Conservation (phyloP, 1,140 invertebrate species). For the Diploscapter pachys region DNA sequence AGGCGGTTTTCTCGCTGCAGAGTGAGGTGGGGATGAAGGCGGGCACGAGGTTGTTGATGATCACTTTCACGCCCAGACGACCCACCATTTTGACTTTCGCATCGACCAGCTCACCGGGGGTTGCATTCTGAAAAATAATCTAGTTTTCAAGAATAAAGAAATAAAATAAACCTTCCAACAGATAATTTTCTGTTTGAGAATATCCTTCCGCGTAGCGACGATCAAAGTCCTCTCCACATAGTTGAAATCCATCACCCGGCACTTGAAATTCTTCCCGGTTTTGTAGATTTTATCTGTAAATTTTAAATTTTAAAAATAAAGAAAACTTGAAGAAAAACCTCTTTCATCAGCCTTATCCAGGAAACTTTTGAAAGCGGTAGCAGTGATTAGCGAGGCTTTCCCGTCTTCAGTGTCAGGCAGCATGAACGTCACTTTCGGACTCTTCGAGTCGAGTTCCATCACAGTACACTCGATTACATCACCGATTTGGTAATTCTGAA, state of each 20-base stretch:
- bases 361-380: slow-evolving; percentile 37
- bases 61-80: slow-evolving; percentile 38
- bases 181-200: slow-evolving; percentile 42
- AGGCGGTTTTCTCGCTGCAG: slow-evolving; percentile 34
- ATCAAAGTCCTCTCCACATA: slow-evolving; percentile 44
- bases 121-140: slow-evolving; percentile 17
- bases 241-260: slow-evolving; percentile 43
- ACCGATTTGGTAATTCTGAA: slow-evolving; percentile 44
- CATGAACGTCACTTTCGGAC: slow-evolving; percentile 43
- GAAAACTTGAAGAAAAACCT: not conserved
- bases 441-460: slow-evolving; percentile 19
- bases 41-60: slow-evolving; percentile 33
- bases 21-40: slow-evolving; percentile 44
- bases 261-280: slow-evolving; percentile 46
- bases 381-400: slow-evolving; percentile 43
- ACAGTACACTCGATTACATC: slow-evolving; percentile 43
- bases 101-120: slow-evolving; percentile 41
- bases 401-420: slow-evolving; percentile 22
- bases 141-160: too few relatives aligned
- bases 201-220: slow-evolving; percentile 44
- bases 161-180: slow-evolving; percentile 14
- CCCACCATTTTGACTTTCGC: slow-evolving; percentile 34
- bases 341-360: slow-evolving; percentile 34
- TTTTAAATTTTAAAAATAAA: too few relatives aligned
- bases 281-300: slow-evolving; percentile 41